Base-by-base conservation (phyloP, 2,888 invertebrate genomes). In the Ernsta delagoae region DNA sequence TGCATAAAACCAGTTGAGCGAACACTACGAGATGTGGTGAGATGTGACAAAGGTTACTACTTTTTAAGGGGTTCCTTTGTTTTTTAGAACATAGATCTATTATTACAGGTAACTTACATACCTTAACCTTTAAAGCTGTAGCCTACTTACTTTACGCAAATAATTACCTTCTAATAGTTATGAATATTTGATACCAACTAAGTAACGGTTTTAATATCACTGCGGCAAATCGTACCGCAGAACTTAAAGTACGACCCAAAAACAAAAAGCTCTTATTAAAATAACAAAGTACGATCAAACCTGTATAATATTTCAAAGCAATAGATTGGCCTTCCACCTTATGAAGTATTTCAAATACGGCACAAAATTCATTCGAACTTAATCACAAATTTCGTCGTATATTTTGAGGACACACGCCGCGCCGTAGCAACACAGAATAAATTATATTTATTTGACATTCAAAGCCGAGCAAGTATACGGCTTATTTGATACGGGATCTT, bases 381-480 rank as follows among this genome's bases (percentile, higher is more conserved):
- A 74, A 74, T 72, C 73, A 71, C 70, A 65, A 70, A 70, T 70
- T 65, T 75, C 72, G 72, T 74, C 72, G 70, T 70, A 68, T 62
- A 62, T 62, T 68, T 67, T 43, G 45, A 61, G 68, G 34, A 48
- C 66, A 70, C 70, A 73, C 73, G 73, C 67, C 69, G 61, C 73
- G 72, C 69, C 70, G 59, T 63, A 70, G 70, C 71, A 72, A 73
- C 73, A 68, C 64, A 68, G 72, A 72, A 70, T 74, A 76, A 74
- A 74, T 75, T 72, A 73, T 73, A 73, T 76, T 72, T 73, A 74
- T 72, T 73, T 73, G 71, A 72, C 72, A 75, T 71, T 72, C 70
- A 74, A 75, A 73, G 71, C 62, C 57, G 6, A 39, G 56, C 36
- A 61, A 62, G 67, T 48, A 68, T 60, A 62, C 56, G 67, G 45